These are phyloP conservation scores for Microhierax caerulescens DNA, from an alignment of 2,797 vertebrate genomes.

Conservation along the genomic window DNA sequence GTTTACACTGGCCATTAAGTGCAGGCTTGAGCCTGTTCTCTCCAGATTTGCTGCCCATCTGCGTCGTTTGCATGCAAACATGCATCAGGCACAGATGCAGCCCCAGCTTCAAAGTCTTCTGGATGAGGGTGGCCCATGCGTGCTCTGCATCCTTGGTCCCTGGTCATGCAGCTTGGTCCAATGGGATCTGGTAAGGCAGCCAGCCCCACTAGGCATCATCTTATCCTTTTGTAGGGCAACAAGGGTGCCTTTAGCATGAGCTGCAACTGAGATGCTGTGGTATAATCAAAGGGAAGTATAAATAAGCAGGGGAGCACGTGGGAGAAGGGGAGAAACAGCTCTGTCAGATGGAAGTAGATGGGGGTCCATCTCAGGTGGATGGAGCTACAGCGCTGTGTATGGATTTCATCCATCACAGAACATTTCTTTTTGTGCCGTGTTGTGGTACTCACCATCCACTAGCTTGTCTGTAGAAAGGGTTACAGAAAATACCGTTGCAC, in stretches of 20 bases:
- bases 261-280: background rate
- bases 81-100: background rate
- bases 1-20: background rate
- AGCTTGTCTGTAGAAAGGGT: background rate
- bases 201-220: background rate
- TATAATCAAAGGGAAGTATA: background rate
- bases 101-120: background rate
- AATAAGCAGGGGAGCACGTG: background rate
- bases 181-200: accelerated
- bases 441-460: background rate
- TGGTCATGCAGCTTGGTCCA: background rate
- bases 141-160: background rate
- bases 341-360: background rate
- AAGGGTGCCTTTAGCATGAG: background rate
- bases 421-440: accelerated
- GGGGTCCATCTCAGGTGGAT: background rate
- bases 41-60: background rate
- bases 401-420: background rate
- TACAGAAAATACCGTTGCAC: background rate
- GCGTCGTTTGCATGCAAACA: background rate
- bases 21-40: background rate
- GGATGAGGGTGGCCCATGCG: background rate
- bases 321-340: background rate
- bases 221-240: accelerated
- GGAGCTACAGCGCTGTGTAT: background rate